These are phyloP conservation scores for Microplitis mediator DNA, from an alignment of 1,140 invertebrate genomes.

Conservation along the genomic window DNA sequence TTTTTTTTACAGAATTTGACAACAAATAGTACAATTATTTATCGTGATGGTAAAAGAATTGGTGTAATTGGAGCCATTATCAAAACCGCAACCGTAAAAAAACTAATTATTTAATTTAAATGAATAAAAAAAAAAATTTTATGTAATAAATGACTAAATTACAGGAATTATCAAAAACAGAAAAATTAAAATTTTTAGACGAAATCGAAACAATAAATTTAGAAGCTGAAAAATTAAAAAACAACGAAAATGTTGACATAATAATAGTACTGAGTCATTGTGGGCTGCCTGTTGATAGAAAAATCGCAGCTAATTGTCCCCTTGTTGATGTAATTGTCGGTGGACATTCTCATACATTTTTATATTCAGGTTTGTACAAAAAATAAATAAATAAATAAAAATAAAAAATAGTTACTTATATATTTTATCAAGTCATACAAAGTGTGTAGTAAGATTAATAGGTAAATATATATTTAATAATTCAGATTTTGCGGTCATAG, in stretches of 20 bases:
- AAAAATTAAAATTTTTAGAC: slow-evolving; percentile 69
- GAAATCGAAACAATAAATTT: slow-evolving; percentile 70
- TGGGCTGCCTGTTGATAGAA: slow-evolving; percentile 72
- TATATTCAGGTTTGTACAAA: slow-evolving; percentile 64
- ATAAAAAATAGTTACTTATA: too few species aligned
- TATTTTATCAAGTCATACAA: too few species aligned
- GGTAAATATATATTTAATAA: neutral
- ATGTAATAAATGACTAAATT: slow-evolving; percentile 40
- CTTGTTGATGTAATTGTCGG: slow-evolving; percentile 83
- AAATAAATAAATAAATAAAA: neutral
- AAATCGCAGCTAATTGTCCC: slow-evolving; percentile 70
- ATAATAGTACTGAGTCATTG: slow-evolving; percentile 83
- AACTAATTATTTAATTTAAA: slow-evolving; percentile 2
- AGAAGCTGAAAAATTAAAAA: slow-evolving; percentile 69
- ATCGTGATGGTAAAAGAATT: slow-evolving; percentile 69
- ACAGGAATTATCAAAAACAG: slow-evolving; percentile 68
- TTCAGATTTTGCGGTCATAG: too few species aligned
- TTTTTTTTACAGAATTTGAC: slow-evolving; percentile 56
- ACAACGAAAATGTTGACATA: slow-evolving; percentile 69
- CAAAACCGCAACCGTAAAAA: slow-evolving; percentile 69
- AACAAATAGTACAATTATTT: slow-evolving; percentile 67
- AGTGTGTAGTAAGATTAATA: neutral
- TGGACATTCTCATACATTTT: slow-evolving; percentile 84
- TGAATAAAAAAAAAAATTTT: neutral
- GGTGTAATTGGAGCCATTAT: slow-evolving; percentile 83